Percentiles rank a stretch among this genome's conserved stretches.
These are phyloP conservation scores for Erpetoichthys calabaricus DNA, from an alignment of 2,797 vertebrate species.

Conservation along the genomic window DNA sequence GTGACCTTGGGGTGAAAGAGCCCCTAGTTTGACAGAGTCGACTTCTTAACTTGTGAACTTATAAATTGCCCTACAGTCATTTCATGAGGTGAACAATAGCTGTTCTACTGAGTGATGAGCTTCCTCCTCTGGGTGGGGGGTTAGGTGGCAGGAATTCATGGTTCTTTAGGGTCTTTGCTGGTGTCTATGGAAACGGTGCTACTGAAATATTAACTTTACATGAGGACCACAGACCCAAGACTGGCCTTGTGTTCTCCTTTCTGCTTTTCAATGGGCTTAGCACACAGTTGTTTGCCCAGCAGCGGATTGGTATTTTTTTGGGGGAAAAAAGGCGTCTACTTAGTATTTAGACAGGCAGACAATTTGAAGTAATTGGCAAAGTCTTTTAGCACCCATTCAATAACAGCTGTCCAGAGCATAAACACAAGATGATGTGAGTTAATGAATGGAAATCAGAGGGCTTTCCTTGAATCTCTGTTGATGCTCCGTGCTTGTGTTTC, in stretches of 20 bases:
- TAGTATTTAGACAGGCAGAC: slow-evolving; percentile 36
- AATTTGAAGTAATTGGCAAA: slow-evolving; percentile 51
- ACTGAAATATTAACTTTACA: slow-evolving; percentile 35
- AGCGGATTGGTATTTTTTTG: slow-evolving; percentile 32
- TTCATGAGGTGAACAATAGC: slow-evolving; percentile 36
- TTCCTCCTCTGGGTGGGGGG: slow-evolving; percentile 14
- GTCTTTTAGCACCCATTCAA: slow-evolving; percentile 44
- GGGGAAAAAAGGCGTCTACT: slow-evolving; percentile 24
- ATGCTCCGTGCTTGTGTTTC: too few species aligned
- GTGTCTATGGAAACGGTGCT: slow-evolving; percentile 28
- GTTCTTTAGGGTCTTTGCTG: slow-evolving; percentile 33
- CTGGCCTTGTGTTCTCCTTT: slow-evolving; percentile 5
- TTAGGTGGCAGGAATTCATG: slow-evolving; percentile 14
- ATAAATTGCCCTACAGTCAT: slow-evolving; percentile 66
- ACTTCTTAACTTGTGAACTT: slow-evolving; percentile 78
- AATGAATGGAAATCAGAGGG: too few species aligned
- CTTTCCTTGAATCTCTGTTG: too few species aligned
- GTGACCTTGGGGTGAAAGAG: slow-evolving; percentile 57
- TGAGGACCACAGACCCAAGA: slow-evolving; percentile 24
- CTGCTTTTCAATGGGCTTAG: slow-evolving; percentile 20
- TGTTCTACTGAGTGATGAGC: slow-evolving; percentile 36
- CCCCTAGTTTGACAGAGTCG: slow-evolving; percentile 67
- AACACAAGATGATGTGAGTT: slow-evolving; percentile 13
- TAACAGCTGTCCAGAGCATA: slow-evolving; percentile 35
- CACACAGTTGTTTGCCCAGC: slow-evolving; percentile 25